These are phyloP conservation scores for Pao palembangensis DNA, from an alignment of 2,113 vertebrate genomes.

Conservation along the genomic window DNA sequence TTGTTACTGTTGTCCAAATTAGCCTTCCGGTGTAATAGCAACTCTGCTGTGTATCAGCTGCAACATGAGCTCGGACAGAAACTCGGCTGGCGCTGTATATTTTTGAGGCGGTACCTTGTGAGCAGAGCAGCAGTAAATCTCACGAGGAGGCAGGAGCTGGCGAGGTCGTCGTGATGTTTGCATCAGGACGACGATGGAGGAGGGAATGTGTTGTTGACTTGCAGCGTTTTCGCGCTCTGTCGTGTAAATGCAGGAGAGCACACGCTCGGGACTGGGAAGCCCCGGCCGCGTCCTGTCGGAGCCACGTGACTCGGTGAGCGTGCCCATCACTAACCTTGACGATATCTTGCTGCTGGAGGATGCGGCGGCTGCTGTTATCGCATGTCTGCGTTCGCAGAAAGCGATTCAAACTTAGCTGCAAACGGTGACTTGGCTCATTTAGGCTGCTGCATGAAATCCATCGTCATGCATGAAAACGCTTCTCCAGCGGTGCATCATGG, in stretches of 20 bases:
- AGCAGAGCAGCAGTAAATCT: constrained; percentile 49
- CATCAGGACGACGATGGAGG: constrained; percentile 13
- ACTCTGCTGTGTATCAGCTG: constrained; percentile 26
- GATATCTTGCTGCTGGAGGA: not conserved
- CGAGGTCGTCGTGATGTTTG: constrained; percentile 27
- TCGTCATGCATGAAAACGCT: too few species aligned
- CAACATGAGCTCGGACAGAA: constrained; percentile 58
- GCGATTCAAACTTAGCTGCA: too few species aligned
- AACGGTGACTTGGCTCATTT: too few species aligned
- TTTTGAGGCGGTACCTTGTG: constrained; percentile 29
- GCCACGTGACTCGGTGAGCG: not conserved
- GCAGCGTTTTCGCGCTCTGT: constrained; percentile 24
- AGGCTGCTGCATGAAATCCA: too few species aligned
- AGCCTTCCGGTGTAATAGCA: too few species aligned
- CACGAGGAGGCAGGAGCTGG: constrained; percentile 37
- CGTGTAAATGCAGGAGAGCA: constrained; percentile 33
- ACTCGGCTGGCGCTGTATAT: constrained; percentile 52
- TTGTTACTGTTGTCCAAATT: not conserved
- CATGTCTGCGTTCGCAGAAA: constrained; percentile 3
- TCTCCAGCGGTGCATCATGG: constrained; percentile 24
- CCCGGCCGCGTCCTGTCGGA: not conserved
- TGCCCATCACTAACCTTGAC: constrained; percentile 10
- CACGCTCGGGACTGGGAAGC: constrained; percentile 24
- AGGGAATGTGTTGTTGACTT: constrained; percentile 39
- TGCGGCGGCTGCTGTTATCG: not conserved